These are phyloP conservation scores for Cyphomyrus plagiostoma DNA, from an alignment of 2,113 vertebrate genomes.

Conservation along the genomic window DNA sequence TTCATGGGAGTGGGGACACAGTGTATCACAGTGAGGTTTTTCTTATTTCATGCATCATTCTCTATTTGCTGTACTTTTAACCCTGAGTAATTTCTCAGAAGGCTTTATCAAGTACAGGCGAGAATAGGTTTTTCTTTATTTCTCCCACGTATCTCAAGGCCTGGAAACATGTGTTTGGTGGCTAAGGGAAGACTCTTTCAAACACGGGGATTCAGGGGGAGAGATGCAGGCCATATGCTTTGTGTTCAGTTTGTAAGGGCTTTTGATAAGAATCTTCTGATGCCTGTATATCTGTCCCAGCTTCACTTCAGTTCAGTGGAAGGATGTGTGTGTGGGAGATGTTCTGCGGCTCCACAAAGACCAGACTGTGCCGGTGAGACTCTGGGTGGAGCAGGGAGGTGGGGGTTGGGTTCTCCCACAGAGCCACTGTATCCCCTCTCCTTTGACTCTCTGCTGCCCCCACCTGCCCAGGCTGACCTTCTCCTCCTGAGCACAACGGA, in stretches of 20 bases:
- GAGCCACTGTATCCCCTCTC: not conserved
- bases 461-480: constrained; percentile 65
- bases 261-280: not conserved
- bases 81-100: not conserved
- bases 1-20: not conserved
- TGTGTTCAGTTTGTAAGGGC: too few relatives aligned
- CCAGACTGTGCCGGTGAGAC: constrained; percentile 75
- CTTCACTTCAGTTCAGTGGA: constrained; percentile 68
- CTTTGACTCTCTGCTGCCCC: not conserved
- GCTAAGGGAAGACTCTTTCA: not conserved
- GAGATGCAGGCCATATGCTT: not conserved
- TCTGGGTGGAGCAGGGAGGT: not conserved
- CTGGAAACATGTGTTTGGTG: not conserved
- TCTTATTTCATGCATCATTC: not conserved
- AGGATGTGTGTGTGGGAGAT: constrained; percentile 74
- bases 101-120: not conserved
- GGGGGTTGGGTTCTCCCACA: not conserved
- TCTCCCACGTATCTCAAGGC: not conserved
- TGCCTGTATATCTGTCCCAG: constrained; percentile 44
- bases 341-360: constrained; percentile 73
- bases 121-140: not conserved
- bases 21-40: not conserved
- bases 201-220: not conserved
- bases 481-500: constrained; percentile 83
- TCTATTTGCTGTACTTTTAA: not conserved